A percentile compares a stretch with the other conserved stretches of the same genome.
phyloP scores from a whole-genome alignment of 1,140 invertebrate species.

The Drosophila guanche region DNA sequence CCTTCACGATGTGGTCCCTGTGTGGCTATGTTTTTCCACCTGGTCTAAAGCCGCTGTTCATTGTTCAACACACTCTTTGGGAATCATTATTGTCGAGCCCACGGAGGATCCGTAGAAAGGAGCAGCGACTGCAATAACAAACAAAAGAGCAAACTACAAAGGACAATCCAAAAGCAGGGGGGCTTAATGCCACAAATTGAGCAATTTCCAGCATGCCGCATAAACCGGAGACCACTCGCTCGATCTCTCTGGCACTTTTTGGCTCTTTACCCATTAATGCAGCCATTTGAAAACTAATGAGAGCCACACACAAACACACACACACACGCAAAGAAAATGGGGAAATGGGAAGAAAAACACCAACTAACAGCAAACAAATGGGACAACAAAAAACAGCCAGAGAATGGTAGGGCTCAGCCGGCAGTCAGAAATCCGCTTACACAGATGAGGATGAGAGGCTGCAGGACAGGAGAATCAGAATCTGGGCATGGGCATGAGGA shows the following conservation, averaged over 20 bases:
- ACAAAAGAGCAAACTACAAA: conserved; percentile 32
- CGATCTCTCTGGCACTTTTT: conserved; percentile 20
- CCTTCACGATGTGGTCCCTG: neutral
- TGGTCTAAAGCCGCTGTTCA: conserved; percentile 17
- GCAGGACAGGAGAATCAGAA: conserved; percentile 7
- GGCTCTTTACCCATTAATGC: conserved; percentile 58
- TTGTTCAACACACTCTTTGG: conserved; percentile 3
- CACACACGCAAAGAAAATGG: neutral
- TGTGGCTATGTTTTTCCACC: conserved; percentile 26
- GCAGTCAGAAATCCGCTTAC: conserved; percentile 75
- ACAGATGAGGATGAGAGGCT: conserved; percentile 42
- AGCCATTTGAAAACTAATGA: conserved; percentile 79
- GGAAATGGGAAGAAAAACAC: conserved; percentile 37
- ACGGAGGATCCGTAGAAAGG: neutral
- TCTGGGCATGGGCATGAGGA: conserved; percentile 12
- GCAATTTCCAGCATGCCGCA: conserved; percentile 61
- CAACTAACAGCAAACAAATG: conserved; percentile 62
- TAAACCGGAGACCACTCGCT: neutral
- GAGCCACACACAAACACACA: conserved; percentile 49
- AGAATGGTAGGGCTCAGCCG: conserved; percentile 30
- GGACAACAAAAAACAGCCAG: conserved; percentile 47
- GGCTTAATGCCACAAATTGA: conserved; percentile 79
- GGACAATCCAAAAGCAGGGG: conserved; percentile 1
- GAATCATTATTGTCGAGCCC: neutral
- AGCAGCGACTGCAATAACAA: conserved; percentile 33